These are phyloP conservation scores for Parauchenoglanis ngamensis DNA, from an alignment of 2,797 vertebrate genomes.

Conservation along the genomic window DNA sequence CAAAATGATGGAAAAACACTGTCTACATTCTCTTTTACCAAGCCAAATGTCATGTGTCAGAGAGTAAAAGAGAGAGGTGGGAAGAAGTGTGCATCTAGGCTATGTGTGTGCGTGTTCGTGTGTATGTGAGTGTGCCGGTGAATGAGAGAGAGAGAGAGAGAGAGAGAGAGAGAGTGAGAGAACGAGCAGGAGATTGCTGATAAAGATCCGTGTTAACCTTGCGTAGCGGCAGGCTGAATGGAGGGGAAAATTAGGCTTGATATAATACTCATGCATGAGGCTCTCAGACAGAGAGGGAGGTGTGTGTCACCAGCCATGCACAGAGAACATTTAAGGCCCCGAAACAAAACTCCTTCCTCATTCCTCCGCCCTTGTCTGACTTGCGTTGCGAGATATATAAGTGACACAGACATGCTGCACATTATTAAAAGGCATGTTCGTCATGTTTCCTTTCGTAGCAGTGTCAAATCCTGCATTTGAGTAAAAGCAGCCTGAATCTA, in stretches of 20 bases:
- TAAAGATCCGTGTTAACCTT: constrained; percentile 66
- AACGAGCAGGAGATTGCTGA: constrained; percentile 53
- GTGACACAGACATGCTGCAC: constrained; percentile 29
- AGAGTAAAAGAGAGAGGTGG: constrained; percentile 40
- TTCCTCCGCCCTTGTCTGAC: constrained; percentile 42
- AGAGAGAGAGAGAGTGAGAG: constrained; percentile 66
- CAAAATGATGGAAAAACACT: constrained; percentile 9
- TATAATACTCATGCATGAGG: constrained; percentile 77
- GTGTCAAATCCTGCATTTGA: constrained; percentile 42
- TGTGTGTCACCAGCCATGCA: constrained; percentile 55
- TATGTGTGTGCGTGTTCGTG: constrained; percentile 28
- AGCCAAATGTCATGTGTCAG: constrained; percentile 49
- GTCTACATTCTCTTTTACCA: neutral
- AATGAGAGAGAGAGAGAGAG: constrained; percentile 75
- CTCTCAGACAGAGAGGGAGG: constrained; percentile 54
- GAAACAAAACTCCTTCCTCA: constrained; percentile 52
- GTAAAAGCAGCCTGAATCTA: constrained; percentile 25
- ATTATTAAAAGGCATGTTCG: constrained; percentile 59
- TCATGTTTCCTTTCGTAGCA: constrained; percentile 12
- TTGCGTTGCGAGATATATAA: constrained; percentile 47
- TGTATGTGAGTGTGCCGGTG: constrained; percentile 33
- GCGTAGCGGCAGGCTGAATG: constrained; percentile 71
- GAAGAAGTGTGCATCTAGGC: constrained; percentile 25
- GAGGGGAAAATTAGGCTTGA: constrained; percentile 82
- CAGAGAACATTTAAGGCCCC: constrained; percentile 56